Evolutionary conservation across 2,888 invertebrate genomes (phyloP).

Genomic region (Mycogona germanica): DNA sequence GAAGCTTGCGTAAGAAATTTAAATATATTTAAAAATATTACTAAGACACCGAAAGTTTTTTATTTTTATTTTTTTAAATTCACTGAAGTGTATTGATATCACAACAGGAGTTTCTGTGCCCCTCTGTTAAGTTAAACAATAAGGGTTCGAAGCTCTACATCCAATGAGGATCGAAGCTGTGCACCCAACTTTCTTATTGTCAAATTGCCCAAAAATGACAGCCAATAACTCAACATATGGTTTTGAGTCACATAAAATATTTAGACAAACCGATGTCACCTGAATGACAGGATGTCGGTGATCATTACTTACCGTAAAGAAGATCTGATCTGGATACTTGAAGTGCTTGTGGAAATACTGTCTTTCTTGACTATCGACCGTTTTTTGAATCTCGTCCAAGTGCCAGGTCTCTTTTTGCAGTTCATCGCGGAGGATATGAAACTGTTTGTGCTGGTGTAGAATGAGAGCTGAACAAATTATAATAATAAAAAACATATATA

Average conservation of each 20-base stretch:
- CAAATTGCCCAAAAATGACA: not conserved
- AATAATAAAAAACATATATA: no score
- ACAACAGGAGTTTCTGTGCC: no score
- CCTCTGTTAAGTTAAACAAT: no score
- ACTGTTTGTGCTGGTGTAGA: conserved; percentile 11
- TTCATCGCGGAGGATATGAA: conserved; percentile 1
- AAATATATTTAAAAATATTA: no score
- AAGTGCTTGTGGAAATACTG: not conserved
- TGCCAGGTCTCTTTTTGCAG: not conserved
- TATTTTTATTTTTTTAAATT: no score
- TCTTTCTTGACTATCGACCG: not conserved
- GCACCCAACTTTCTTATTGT: no score
- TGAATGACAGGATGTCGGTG: not conserved
- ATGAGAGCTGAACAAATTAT: conserved; percentile 11
- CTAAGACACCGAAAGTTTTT: no score
- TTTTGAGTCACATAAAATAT: not conserved
- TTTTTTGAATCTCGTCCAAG: not conserved
- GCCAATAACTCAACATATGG: not conserved
- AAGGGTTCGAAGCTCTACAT: no score
- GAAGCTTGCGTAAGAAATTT: no score
- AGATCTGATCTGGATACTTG: conserved; percentile 1
- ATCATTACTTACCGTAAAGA: conserved; percentile 5
- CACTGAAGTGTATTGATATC: no score
- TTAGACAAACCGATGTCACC: not conserved
- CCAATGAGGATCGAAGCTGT: no score